These are phyloP conservation scores for Acanthopagrus latus DNA, from an alignment of 2,797 vertebrate genomes.

Conservation along the genomic window DNA sequence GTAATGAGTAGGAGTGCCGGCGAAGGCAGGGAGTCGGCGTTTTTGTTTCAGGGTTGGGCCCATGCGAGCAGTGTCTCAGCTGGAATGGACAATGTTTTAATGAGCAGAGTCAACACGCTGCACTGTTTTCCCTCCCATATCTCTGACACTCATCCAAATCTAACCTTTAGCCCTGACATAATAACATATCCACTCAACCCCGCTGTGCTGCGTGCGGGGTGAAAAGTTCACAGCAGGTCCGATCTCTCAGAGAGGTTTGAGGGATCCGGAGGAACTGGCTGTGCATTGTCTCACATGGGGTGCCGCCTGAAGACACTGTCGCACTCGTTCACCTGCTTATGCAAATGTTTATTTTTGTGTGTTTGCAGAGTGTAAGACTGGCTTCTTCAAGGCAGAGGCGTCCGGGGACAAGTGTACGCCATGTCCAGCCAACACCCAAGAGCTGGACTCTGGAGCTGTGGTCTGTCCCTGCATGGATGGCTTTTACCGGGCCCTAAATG, in stretches of 20 bases:
- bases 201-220: slow-evolving; percentile 26
- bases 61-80: slow-evolving; percentile 27
- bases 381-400: slow-evolving; percentile 89
- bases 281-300: not conserved
- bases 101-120: slow-evolving; percentile 59
- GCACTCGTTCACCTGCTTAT: slow-evolving; percentile 57
- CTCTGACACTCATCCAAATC: slow-evolving; percentile 51
- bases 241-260: slow-evolving; percentile 15
- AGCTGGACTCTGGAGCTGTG: slow-evolving; percentile 71
- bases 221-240: slow-evolving; percentile 58
- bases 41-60: slow-evolving; percentile 57
- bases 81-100: slow-evolving; percentile 49
- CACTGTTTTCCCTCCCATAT: slow-evolving; percentile 47
- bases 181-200: slow-evolving; percentile 46
- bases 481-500: slow-evolving; percentile 88
- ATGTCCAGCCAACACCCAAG: slow-evolving; percentile 89
- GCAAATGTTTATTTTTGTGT: slow-evolving; percentile 52
- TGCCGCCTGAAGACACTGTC: slow-evolving; percentile 41
- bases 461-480: slow-evolving; percentile 87
- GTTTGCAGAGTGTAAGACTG: slow-evolving; percentile 88
- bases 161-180: slow-evolving; percentile 59
- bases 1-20: slow-evolving; percentile 67
- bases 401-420: slow-evolving; percentile 82
- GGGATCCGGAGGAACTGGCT: slow-evolving; percentile 50
- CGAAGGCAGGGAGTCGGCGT: slow-evolving; percentile 36